Conservation (phyloP, 2,888 invertebrate genomes). For the Notodonta dromedarius region DNA sequence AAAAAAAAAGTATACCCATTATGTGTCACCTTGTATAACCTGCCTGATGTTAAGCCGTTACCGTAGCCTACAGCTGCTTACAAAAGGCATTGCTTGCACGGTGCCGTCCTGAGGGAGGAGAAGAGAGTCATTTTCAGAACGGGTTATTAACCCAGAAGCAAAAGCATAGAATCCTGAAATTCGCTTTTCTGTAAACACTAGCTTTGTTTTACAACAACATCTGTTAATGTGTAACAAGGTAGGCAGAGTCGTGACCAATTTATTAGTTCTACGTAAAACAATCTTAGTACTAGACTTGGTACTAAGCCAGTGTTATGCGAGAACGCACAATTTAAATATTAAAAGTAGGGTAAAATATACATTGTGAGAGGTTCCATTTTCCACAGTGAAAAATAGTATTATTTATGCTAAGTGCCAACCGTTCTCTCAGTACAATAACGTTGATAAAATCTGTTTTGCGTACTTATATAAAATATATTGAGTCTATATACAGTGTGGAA, state of each 20-base stretch:
- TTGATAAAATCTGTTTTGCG: neutral
- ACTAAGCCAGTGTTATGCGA: neutral
- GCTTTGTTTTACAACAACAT: neutral
- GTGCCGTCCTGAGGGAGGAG: too few relatives aligned
- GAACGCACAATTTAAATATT: neutral
- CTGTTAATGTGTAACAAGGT: neutral
- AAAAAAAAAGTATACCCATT: too few relatives aligned
- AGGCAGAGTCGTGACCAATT: neutral
- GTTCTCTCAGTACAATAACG: neutral
- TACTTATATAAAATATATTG: neutral
- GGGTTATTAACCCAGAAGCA: neutral
- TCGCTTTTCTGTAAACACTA: neutral
- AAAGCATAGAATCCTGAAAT: neutral
- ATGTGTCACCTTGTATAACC: too few relatives aligned
- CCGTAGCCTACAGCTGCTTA: too few relatives aligned
- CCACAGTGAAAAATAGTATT: neutral
- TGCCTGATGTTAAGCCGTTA: too few relatives aligned
- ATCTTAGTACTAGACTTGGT: neutral
- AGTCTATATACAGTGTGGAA: neutral
- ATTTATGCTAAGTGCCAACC: neutral
- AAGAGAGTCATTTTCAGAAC: neutral
- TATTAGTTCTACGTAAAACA: neutral
- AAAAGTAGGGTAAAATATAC: neutral
- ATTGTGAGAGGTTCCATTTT: neutral
- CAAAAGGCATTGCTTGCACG: too few relatives aligned